Evolutionary conservation across 1,140 invertebrate genomes (phyloP).

Genomic region (Pomacea maculata): DNA sequence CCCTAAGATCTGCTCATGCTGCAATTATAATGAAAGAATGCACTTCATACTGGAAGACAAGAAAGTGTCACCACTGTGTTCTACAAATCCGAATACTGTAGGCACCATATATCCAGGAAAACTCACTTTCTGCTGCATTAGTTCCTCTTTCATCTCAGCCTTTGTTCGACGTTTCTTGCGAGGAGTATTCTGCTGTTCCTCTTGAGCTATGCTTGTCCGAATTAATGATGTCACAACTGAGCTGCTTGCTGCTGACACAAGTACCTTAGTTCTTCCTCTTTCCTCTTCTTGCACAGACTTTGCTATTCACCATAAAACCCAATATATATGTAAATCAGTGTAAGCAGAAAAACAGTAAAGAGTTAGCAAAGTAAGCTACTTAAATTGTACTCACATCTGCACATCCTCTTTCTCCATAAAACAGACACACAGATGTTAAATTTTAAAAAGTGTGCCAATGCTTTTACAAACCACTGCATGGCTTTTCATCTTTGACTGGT

Average conservation of each 20-base stretch:
- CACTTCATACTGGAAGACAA: neutral
- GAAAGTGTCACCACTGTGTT: neutral
- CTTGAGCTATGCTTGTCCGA: slow-evolving; percentile 5
- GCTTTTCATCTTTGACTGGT: slow-evolving; percentile 9
- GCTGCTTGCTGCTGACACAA: neutral
- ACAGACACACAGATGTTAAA: no score
- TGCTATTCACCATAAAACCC: neutral
- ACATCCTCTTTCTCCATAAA: neutral
- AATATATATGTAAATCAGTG: no score
- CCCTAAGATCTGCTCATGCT: no score
- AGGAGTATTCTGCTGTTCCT: slow-evolving; percentile 1
- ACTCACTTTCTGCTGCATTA: slow-evolving; percentile 58
- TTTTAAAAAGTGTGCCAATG: no score
- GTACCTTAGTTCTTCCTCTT: neutral
- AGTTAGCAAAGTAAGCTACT: neutral
- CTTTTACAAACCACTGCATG: neutral
- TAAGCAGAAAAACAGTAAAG: no score
- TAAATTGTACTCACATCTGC: neutral
- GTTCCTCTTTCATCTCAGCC: slow-evolving; percentile 60
- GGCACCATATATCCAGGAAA: neutral
- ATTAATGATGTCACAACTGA: slow-evolving; percentile 8
- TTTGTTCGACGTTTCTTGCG: slow-evolving; percentile 52
- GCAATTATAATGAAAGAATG: no score
- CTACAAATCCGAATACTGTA: neutral
- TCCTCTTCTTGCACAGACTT: neutral